Conservation (phyloP, 2,797 vertebrate genomes). For the Pipistrellus pipistrellus region DNA sequence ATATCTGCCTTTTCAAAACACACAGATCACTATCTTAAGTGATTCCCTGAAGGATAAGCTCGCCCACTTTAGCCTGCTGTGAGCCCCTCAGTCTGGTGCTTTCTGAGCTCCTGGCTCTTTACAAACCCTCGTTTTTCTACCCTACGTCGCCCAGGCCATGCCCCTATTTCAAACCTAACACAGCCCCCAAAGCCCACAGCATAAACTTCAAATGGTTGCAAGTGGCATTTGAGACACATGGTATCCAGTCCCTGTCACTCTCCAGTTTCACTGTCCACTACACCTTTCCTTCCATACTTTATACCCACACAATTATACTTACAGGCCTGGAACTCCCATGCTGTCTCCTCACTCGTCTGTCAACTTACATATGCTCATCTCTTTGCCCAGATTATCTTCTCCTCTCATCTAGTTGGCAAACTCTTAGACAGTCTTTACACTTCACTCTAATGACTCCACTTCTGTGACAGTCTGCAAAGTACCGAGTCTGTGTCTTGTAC, state of each 20-base stretch:
- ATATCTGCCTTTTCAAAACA: slow-evolving; percentile 5
- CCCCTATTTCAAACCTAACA: neutral
- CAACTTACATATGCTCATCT: neutral
- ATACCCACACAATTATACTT: neutral
- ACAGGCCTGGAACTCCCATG: neutral
- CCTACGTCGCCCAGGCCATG: neutral
- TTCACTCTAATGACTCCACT: neutral
- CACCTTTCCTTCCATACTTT: neutral
- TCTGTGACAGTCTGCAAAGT: neutral
- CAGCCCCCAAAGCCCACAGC: neutral
- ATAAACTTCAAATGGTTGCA: neutral
- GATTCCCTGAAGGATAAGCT: neutral
- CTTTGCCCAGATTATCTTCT: neutral
- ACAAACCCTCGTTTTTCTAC: neutral
- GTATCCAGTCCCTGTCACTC: neutral
- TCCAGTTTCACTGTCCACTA: neutral
- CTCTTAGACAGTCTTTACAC: slow-evolving; percentile 15
- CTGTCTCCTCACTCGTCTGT: neutral
- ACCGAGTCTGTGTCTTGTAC: neutral
- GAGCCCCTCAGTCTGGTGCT: neutral
- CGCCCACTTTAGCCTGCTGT: neutral
- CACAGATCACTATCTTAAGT: neutral
- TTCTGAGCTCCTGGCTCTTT: neutral
- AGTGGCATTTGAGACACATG: neutral
- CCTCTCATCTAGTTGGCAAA: neutral